Evolutionary conservation across 2,113 vertebrate genomes (phyloP), one percentile per base, ranked within the genome.

Genomic region (Phrynocephalus versicolor): DNA sequence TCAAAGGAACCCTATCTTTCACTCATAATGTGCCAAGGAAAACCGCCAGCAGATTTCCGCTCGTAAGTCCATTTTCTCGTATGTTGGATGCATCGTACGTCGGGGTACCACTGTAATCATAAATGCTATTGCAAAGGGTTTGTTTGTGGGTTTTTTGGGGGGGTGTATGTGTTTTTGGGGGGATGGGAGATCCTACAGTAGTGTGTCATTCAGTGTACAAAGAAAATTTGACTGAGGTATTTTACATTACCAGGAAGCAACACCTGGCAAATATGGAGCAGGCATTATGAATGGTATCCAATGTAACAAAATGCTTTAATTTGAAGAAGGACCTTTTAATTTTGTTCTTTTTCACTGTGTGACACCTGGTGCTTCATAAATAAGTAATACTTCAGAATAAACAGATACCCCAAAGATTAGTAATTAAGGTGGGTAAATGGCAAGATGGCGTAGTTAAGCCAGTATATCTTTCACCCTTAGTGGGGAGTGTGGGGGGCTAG

Each of bases 321-420:
- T n/a, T 58, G 58, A 51, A 76, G 21, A 67, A 45, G 62, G 73
- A 69, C 19, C 37, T 58, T 25, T 71, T 58, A n/a, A 62, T 67
- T 67, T 67, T 21, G 6, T 62, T 51, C 8, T 69, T 18, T 41
- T 51, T n/a, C 2, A 19, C 76, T 33, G 37, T 60, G 13, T 62
- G 55, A 62, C 55, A 71, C n/a, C 65, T 64, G 84, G 57, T 64
- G 30, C 69, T 64, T 85, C 39, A 80, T 85, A 77, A 67, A 82
- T 69, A 76, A 82, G 60, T 21, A 39, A 78, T 78, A 37, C 51
- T 57, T 33, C 37, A 35, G 13, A 6, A 30, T 45, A 71, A 65
- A 82, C 23, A 60, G 35, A 19, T 82, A 27, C 23, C n/a, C 55
- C 35, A 35, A 18, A 51, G 35, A 78, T 60, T 51, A 77, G 10